These are phyloP conservation scores for Aphelocoma californica DNA, from an alignment of 2,797 vertebrate genomes.

Conservation along the genomic window DNA sequence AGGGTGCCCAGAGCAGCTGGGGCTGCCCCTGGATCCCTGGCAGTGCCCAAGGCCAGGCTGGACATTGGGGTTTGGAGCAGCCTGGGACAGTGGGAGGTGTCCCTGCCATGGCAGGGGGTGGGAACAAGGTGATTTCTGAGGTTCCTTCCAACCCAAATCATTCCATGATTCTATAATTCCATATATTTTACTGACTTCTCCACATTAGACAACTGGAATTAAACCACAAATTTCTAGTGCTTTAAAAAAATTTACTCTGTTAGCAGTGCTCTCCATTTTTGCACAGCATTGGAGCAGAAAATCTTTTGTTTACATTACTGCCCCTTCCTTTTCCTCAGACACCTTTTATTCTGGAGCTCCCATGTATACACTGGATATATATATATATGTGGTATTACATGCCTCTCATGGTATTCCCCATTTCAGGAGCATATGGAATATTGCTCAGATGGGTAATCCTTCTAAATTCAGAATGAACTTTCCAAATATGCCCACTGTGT, in stretches of 20 bases:
- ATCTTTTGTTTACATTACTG: not conserved
- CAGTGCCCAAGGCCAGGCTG: not conserved
- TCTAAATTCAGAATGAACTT: slow-evolving; percentile 34
- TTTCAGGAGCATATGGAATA: not conserved
- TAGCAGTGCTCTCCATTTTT: not conserved
- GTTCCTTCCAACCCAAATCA: not conserved
- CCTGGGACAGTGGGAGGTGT: not conserved
- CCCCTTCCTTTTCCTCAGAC: not conserved
- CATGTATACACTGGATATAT: not conserved
- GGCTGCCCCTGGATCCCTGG: not conserved
- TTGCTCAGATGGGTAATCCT: slow-evolving; percentile 28
- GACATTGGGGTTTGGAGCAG: not conserved
- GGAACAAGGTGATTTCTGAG: not conserved
- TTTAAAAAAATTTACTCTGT: not conserved
- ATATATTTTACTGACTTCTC: not conserved
- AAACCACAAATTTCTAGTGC: not conserved
- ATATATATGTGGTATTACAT: not conserved
- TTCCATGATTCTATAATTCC: not conserved
- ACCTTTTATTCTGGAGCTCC: not conserved
- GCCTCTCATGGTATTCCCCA: not conserved
- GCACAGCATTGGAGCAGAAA: not conserved
- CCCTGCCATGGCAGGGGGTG: not conserved
- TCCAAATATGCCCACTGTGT: slow-evolving; percentile 32
- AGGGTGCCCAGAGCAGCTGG: not conserved
- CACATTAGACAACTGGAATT: not conserved